These are phyloP conservation scores for Rhagoletis zephyria DNA, from an alignment of 1,140 invertebrate genomes.

Conservation along the genomic window DNA sequence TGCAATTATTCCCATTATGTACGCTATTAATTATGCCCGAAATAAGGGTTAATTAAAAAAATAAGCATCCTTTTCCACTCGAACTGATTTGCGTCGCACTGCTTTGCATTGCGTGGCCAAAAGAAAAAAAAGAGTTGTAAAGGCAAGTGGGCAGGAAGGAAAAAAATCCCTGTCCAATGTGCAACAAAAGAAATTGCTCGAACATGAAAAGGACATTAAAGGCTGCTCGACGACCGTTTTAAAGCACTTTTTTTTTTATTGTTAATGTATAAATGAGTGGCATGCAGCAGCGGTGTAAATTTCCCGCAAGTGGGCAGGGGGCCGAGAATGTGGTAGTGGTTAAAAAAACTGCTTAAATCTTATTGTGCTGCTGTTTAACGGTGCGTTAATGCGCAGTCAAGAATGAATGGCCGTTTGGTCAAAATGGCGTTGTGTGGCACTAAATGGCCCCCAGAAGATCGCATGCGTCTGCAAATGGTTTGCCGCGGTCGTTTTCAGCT, in stretches of 20 bases:
- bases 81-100: conserved; percentile 29
- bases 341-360: conserved; percentile 24
- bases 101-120: too few species aligned
- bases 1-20: conserved; percentile 53
- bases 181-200: conserved; percentile 45
- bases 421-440: neutral
- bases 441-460: neutral
- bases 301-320: neutral
- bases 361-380: conserved; percentile 48
- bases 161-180: conserved; percentile 7
- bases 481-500: neutral
- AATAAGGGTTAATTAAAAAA: conserved; percentile 51
- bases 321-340: neutral
- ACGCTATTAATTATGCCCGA: conserved; percentile 46
- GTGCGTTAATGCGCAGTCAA: conserved; percentile 35
- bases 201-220: conserved; percentile 55
- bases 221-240: conserved; percentile 33
- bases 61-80: neutral
- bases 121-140: neutral
- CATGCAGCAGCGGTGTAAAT: conserved; percentile 1
- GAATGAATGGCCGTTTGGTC: conserved; percentile 28
- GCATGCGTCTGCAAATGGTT: neutral
- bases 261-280: conserved; percentile 31
- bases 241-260: conserved; percentile 19
- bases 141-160: neutral